phyloP scores from a whole-genome alignment of 2,888 invertebrate species.

The Melanophora roralis region DNA sequence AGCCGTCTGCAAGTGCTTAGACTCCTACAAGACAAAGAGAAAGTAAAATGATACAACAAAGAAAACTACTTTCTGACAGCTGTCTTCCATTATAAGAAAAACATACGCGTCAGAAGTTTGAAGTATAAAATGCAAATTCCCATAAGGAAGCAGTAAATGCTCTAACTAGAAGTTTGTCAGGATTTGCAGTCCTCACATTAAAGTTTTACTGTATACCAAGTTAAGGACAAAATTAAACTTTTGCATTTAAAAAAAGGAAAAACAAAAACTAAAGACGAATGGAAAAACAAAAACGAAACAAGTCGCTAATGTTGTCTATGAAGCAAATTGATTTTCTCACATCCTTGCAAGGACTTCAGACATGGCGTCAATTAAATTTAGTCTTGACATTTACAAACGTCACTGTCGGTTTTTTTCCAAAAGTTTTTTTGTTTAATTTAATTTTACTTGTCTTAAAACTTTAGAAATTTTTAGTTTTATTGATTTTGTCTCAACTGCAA shows the following conservation, averaged over 20 bases:
- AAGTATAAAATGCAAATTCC: constrained; percentile 22
- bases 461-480: not conserved
- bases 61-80: constrained; percentile 35
- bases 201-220: not conserved
- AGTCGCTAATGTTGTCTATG: not conserved
- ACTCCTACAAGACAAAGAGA: constrained; percentile 10
- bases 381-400: constrained; percentile 11
- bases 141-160: not conserved
- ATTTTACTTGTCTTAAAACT: constrained; percentile 16
- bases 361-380: constrained; percentile 25
- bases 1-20: constrained; percentile 5
- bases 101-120: constrained; percentile 20
- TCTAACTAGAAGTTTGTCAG: not conserved
- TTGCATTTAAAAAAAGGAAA: too few relatives aligned
- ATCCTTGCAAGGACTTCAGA: constrained; percentile 10
- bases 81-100: not conserved
- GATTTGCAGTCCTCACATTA: not conserved
- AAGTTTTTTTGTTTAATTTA: not conserved
- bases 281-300: not conserved
- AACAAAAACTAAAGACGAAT: not conserved
- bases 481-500: not conserved
- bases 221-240: not conserved
- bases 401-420: not conserved
- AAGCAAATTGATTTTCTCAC: constrained; percentile 38
- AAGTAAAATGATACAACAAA: constrained; percentile 1